A percentile compares a stretch with the other conserved stretches of the same genome.
Evolutionary conservation across 1,140 invertebrate genomes (phyloP).

Genomic region (Dolichoris vasculosae): DNA sequence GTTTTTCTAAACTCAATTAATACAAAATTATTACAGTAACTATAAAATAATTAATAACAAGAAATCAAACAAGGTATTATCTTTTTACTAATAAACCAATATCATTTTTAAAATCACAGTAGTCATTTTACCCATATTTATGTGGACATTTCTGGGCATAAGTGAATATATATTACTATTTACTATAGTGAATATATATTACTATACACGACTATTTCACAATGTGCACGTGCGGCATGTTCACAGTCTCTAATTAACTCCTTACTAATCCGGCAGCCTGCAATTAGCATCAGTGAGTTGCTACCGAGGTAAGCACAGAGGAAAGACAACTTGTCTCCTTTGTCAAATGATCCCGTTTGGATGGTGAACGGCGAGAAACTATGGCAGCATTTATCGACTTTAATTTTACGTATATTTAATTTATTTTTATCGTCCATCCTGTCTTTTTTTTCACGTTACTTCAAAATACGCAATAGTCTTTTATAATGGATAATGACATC

Average conservation of each 20-base stretch:
- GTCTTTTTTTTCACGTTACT: too few relatives aligned
- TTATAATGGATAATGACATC: too few relatives aligned
- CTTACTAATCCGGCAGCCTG: slow-evolving; percentile 56
- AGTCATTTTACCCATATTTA: background rate
- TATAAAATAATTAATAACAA: background rate
- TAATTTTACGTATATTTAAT: background rate
- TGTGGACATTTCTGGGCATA: background rate
- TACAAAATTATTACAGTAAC: background rate
- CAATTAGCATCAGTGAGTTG: slow-evolving; percentile 44
- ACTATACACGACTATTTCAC: background rate
- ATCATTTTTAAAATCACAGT: background rate
- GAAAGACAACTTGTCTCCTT: slow-evolving; percentile 10
- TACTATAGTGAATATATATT: too few relatives aligned
- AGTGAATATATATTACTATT: background rate
- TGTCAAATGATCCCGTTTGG: background rate
- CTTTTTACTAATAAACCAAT: background rate
- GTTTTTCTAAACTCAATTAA: background rate
- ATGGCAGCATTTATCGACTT: background rate
- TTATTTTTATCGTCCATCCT: background rate
- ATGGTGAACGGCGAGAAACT: background rate
- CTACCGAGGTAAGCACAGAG: background rate
- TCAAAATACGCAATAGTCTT: too few relatives aligned
- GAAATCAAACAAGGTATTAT: background rate
- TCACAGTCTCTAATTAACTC: slow-evolving; percentile 57
- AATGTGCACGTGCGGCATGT: background rate